These are phyloP conservation scores for Charaxes varanes DNA, from an alignment of 1,140 invertebrate genomes.

Conservation along the genomic window DNA sequence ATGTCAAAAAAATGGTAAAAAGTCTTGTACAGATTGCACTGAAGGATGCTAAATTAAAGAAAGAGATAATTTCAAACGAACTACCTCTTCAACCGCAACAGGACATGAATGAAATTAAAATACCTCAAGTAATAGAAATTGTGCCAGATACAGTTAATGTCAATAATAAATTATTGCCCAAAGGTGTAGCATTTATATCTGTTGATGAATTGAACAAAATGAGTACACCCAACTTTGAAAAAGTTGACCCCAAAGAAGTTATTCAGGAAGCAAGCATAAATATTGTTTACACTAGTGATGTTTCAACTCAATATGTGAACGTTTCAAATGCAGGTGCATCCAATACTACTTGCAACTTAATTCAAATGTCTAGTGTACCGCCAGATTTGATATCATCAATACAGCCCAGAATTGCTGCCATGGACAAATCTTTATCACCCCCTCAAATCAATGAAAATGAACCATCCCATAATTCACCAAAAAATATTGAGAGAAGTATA, in stretches of 20 bases:
- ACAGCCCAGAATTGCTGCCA: conserved; percentile 25
- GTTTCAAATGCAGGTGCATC: conserved; percentile 37
- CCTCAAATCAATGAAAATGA: conserved; percentile 33
- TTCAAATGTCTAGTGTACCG: conserved; percentile 53
- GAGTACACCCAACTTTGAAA: conserved; percentile 66
- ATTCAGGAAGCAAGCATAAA: conserved; percentile 68
- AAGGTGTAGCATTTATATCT: conserved; percentile 62
- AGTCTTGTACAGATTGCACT: conserved; percentile 63
- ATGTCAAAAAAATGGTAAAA: conserved; percentile 66
- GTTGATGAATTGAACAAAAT: conserved; percentile 65
- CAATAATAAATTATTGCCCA: conserved; percentile 45
- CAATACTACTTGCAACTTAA: conserved; percentile 36
- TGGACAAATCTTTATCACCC: conserved; percentile 27
- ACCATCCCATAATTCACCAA: conserved; percentile 15
- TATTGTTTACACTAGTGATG: conserved; percentile 61
- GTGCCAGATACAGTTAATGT: conserved; percentile 45
- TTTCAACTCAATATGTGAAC: conserved; percentile 53
- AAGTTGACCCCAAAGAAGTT: conserved; percentile 61
- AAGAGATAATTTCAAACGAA: conserved; percentile 34
- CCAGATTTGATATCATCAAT: conserved; percentile 64
- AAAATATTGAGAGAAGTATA: conserved; percentile 12
- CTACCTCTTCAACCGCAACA: conserved; percentile 19
- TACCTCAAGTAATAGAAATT: conserved; percentile 66
- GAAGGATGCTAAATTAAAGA: conserved; percentile 66
- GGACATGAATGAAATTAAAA: conserved; percentile 46